phyloP scores from a whole-genome alignment of 2,888 invertebrate genomes.

The Agrotis ipsilon region DNA sequence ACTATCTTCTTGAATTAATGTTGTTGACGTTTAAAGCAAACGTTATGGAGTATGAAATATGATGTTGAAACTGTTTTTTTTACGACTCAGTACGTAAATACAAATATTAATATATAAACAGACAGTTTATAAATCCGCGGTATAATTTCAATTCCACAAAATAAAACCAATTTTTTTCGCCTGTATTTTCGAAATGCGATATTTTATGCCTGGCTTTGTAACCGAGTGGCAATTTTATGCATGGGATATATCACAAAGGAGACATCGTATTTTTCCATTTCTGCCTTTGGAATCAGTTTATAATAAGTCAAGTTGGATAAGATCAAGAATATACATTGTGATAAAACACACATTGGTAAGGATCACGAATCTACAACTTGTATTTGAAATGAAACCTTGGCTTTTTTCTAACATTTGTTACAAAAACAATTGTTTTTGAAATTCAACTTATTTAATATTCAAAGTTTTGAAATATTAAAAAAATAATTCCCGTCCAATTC shows the following conservation, averaged over 20 bases:
- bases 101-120: slow-evolving; percentile 5
- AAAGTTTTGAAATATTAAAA: slow-evolving; percentile 30
- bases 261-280: slow-evolving; percentile 31
- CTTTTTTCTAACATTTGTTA: slow-evolving; percentile 30
- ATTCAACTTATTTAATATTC: background rate
- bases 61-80: background rate
- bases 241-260: slow-evolving; percentile 36
- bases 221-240: slow-evolving; percentile 31
- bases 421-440: slow-evolving; percentile 35
- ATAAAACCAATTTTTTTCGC: slow-evolving; percentile 7
- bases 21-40: slow-evolving; percentile 27
- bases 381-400: slow-evolving; percentile 29
- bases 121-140: background rate
- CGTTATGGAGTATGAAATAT: background rate
- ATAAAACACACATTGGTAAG: slow-evolving; percentile 35
- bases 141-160: slow-evolving; percentile 17
- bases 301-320: slow-evolving; percentile 31
- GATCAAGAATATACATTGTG: slow-evolving; percentile 18
- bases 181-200: slow-evolving; percentile 23
- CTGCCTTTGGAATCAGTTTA: slow-evolving; percentile 1
- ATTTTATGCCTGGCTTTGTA: slow-evolving; percentile 34
- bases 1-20: slow-evolving; percentile 33
- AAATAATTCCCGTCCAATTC: slow-evolving; percentile 26
- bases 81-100: background rate
- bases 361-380: slow-evolving; percentile 35